Percentiles rank a stretch among this genome's conserved stretches.
phyloP scores from a whole-genome alignment of 1,140 invertebrate genomes.

The Camponotus pennsylvanicus region DNA sequence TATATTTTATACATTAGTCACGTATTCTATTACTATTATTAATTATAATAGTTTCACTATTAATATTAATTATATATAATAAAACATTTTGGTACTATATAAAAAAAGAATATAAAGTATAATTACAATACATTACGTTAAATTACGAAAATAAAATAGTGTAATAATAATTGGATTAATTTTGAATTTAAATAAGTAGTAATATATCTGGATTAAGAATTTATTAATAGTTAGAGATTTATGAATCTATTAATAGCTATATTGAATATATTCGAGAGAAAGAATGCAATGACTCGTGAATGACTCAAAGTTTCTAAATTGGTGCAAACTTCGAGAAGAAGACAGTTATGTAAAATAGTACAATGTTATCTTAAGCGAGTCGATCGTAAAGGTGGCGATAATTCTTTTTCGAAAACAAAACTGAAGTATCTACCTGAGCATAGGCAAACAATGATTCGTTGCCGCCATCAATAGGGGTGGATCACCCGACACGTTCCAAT shows the following conservation, averaged over 20 bases:
- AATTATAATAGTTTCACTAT: neutral
- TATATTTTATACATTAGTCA: too few relatives aligned
- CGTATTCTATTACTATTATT: too few relatives aligned
- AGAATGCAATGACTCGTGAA: neutral
- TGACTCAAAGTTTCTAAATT: neutral
- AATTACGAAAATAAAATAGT: too few relatives aligned
- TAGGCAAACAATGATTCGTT: conserved; percentile 79
- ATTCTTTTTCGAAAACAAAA: neutral
- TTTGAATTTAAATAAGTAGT: neutral
- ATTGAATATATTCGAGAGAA: neutral
- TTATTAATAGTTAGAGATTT: neutral
- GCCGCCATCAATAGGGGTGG: conserved; percentile 83
- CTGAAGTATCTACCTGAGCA: conserved; percentile 78
- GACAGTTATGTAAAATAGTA: neutral
- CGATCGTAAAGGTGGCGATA: neutral
- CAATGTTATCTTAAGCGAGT: neutral
- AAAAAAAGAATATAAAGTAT: too few relatives aligned
- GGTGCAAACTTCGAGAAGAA: neutral
- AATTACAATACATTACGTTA: too few relatives aligned
- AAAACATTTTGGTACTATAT: neutral
- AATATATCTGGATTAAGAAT: neutral
- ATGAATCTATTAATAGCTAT: conserved; percentile 8
- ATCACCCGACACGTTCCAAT: conserved; percentile 84
- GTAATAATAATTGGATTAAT: too few relatives aligned
- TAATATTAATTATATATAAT: neutral